These are phyloP conservation scores for Diarsia brunnea DNA, from an alignment of 2,888 invertebrate genomes.

Conservation along the genomic window DNA sequence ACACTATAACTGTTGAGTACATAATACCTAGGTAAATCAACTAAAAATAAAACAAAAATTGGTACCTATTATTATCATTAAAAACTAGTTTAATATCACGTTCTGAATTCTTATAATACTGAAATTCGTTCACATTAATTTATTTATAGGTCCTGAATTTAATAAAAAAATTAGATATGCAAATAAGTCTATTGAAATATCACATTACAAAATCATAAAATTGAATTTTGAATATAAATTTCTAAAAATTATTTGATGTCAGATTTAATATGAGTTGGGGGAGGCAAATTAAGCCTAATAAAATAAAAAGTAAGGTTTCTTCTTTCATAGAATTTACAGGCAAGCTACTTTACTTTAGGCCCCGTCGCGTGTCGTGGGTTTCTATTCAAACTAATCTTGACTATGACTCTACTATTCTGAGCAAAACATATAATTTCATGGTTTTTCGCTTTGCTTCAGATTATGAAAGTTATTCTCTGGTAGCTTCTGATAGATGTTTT, in stretches of 20 bases:
- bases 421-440: background rate
- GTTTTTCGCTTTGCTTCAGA: background rate
- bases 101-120: background rate
- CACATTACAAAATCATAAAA: background rate
- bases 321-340: background rate
- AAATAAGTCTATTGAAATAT: constrained; percentile 15
- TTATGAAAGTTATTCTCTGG: background rate
- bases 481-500: background rate
- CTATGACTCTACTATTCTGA: background rate
- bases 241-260: background rate
- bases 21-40: background rate
- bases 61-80: background rate
- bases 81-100: background rate
- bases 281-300: background rate
- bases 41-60: background rate
- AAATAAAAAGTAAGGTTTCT: background rate
- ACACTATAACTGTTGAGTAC: background rate
- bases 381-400: background rate
- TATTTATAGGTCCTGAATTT: constrained; percentile 1
- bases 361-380: background rate
- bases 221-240: background rate
- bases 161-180: background rate
- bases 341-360: background rate
- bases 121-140: constrained; percentile 12
- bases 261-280: background rate